These are phyloP conservation scores for Chrysemys picta DNA, from an alignment of 2,113 vertebrate genomes.

Conservation along the genomic window DNA sequence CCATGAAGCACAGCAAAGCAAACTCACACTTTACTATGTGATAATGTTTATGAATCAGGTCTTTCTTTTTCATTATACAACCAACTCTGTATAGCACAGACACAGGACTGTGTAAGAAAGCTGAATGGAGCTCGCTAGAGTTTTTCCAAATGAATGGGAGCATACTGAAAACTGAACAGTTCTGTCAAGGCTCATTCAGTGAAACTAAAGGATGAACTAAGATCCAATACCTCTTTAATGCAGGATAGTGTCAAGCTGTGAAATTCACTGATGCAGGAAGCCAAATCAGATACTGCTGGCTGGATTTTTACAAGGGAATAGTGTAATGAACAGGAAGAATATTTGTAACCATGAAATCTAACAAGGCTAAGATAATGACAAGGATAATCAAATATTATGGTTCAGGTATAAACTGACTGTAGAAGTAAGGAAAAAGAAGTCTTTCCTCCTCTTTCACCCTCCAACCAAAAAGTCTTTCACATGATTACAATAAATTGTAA, in stretches of 20 bases:
- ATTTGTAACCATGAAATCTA: neutral
- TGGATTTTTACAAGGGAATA: conserved; percentile 5
- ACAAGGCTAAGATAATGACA: neutral
- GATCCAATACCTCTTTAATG: neutral
- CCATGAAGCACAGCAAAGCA: too few relatives aligned
- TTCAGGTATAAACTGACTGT: neutral
- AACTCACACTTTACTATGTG: too few relatives aligned
- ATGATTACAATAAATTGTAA: neutral
- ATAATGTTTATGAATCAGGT: neutral
- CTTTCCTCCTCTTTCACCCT: neutral
- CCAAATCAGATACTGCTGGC: neutral
- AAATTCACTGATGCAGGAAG: neutral
- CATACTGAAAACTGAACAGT: neutral
- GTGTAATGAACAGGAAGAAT: neutral
- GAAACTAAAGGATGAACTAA: conserved; percentile 6
- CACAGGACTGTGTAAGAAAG: neutral
- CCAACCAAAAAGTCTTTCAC: neutral
- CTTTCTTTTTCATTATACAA: accelerated
- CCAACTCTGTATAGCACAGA: neutral
- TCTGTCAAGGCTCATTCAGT: neutral
- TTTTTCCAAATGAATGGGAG: neutral
- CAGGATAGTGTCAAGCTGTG: neutral
- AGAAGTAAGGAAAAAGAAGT: neutral
- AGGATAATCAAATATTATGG: neutral
- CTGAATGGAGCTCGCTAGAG: neutral